Evolutionary conservation across 2,888 invertebrate genomes (phyloP), one percentile per base, ranked within the genome.

Genomic region (Plagodis dolabraria): DNA sequence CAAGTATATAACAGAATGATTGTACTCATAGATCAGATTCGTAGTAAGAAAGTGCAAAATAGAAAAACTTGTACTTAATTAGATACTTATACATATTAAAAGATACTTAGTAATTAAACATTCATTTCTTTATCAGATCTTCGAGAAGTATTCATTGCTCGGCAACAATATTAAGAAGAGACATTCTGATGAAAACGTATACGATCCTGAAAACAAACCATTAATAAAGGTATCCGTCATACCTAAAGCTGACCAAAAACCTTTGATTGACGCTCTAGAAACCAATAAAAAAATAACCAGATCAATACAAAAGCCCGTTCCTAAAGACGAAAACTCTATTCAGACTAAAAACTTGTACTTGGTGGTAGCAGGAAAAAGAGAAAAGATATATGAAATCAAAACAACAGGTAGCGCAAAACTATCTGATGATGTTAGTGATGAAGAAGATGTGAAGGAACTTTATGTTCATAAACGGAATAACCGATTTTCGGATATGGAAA

Each of bases 211-310:
- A 51, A 63, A 71, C 6, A 83, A 77, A 63, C 86, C 84, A 1
- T 53, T 83, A 0, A 84, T 88, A 50, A 77, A 82, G 77, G 82
- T 88, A 4, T 87, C 83, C 5, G 79, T 89, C 0, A 80, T 82
- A 64, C 86, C 87, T 7, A 83, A 79, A 69, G 56, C 62, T 33
- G 65, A 68, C 10, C 70, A 74, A 52, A 69, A 72, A 45, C 70
- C 75, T 53, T 71, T 71, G 2, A 10, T 47, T 4, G 51, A 62
- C 45, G 33, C 57, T 11, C 50, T 59, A 6, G 65, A 71, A 6
- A 10, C 43, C 12, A 78, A 76, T 0, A 68, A 76, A 10, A 73
- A 73, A 53, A 79, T 76, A 63, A 69, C 71, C 22, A 72, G 66
- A 63, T 80, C 79, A 33, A 55, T 71, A n/a, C 85, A 83, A 0